Base-by-base conservation (phyloP, 1,140 invertebrate genomes). In the Drosophila nikananu region DNA sequence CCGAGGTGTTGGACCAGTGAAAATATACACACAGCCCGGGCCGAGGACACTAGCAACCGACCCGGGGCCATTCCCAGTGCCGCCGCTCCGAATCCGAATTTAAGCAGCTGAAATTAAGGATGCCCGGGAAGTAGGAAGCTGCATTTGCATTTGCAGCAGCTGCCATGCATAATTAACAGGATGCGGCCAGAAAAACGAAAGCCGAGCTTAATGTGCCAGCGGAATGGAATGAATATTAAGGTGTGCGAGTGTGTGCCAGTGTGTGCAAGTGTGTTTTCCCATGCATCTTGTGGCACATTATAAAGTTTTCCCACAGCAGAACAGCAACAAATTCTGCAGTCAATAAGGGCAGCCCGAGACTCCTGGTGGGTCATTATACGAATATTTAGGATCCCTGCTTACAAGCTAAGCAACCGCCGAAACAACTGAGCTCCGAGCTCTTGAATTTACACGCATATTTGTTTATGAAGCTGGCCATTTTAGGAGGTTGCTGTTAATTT, bases 211-310 rank as follows among this genome's bases (percentile, higher is more conserved):
- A 84, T 86, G 82, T 78, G 68, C 78, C 51, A 58, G 67, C 70
- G 72, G 62, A 86, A 83, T 74, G 80, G 68, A 83, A 86, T 83
- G 83, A 87, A 77, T 74, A 80, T 80, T 73, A 83, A 65, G 52
- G 46, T 55, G 59, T n/a, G 49, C 2, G 48, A n/a, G 52, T 37
- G 32, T 12, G 25, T 5, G 49, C n/a, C n/a, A 5, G 49, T 32
- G 49, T 8, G 51, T 13, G 5, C n/a, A 19, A 49, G 15, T 52
- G 27, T 41, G 35, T 23, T 41, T 27, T 25, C 32, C 23, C 62
- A 57, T 79, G 66, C 68, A 79, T 87, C 74, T 81, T 89, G 81
- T 79, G 72, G 64, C 81, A 84, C 84, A 86, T 89, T 89, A 89
- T 81, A 89, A 87, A 89, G 65, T 90, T 89, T 86, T 78, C 62